Percentiles rank a stretch among this genome's conserved stretches.
These are phyloP conservation scores for Drosophila robusta DNA, from an alignment of 2,888 invertebrate genomes.

Conservation along the genomic window DNA sequence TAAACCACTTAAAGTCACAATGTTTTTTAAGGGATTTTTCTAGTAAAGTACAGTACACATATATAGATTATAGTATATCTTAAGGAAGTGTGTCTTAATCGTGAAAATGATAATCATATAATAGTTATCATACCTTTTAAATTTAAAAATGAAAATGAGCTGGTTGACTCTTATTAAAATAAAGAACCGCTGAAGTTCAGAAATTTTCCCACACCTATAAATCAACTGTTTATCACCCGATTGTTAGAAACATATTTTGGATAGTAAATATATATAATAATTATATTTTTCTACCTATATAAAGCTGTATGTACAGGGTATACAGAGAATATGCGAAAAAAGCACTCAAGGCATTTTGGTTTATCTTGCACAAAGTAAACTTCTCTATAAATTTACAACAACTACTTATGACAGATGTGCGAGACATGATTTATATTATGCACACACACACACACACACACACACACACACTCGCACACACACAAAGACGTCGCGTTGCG, in stretches of 20 bases:
- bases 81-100: not conserved
- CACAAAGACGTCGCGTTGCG: conserved; percentile 56
- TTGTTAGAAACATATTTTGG: too few relatives aligned
- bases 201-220: too few relatives aligned
- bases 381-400: conserved; percentile 40
- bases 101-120: not conserved
- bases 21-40: too few relatives aligned
- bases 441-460: conserved; percentile 15
- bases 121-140: not conserved
- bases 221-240: too few relatives aligned
- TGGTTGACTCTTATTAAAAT: not conserved
- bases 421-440: conserved; percentile 60
- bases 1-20: not conserved
- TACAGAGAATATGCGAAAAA: not conserved
- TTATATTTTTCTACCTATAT: not conserved
- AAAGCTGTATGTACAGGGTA: not conserved
- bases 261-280: not conserved
- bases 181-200: too few relatives aligned
- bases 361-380: conserved; percentile 53
- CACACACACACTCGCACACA: not conserved
- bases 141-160: not conserved
- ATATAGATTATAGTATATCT: too few relatives aligned
- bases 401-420: conserved; percentile 68
- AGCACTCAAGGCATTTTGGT: conserved; percentile 24
- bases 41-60: not conserved